Evolutionary conservation across 2,888 invertebrate genomes (phyloP).

Genomic region (Asteroscopus sphinx): DNA sequence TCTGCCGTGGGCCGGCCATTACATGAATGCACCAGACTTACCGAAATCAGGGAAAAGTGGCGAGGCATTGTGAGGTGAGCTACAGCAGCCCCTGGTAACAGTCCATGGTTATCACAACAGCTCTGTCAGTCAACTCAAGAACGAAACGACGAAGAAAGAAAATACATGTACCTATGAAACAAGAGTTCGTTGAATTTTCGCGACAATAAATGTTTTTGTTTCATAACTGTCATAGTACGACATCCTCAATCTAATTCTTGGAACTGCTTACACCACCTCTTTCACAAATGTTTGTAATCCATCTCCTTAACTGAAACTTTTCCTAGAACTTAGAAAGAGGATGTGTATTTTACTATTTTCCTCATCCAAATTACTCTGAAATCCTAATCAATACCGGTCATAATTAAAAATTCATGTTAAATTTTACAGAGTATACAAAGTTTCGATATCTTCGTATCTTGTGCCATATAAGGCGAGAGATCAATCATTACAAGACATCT

Average conservation of each 20-base stretch:
- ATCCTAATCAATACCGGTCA: neutral
- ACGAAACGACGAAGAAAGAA: too few relatives aligned
- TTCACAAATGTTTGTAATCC: neutral
- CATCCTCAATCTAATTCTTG: neutral
- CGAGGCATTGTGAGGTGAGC: too few relatives aligned
- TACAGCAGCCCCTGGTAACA: too few relatives aligned
- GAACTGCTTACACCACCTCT: neutral
- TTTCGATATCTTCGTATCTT: slow-evolving; percentile 13
- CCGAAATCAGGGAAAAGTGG: too few relatives aligned
- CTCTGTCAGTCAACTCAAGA: too few relatives aligned
- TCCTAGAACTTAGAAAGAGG: slow-evolving; percentile 1
- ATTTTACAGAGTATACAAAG: neutral
- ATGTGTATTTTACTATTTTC: slow-evolving; percentile 29
- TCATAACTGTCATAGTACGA: too few relatives aligned
- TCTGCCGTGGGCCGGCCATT: too few relatives aligned
- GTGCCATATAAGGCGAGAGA: slow-evolving; percentile 2
- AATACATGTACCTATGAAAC: too few relatives aligned
- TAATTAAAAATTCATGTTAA: slow-evolving; percentile 12
- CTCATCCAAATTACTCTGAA: slow-evolving; percentile 8
- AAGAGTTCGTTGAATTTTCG: too few relatives aligned
- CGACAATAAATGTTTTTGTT: too few relatives aligned
- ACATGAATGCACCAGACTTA: too few relatives aligned
- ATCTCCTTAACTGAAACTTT: neutral
- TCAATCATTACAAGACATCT: slow-evolving; percentile 16
- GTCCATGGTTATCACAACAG: too few relatives aligned